Conservation (phyloP, 2,797 vertebrate genomes). For the Xenops minutus region DNA sequence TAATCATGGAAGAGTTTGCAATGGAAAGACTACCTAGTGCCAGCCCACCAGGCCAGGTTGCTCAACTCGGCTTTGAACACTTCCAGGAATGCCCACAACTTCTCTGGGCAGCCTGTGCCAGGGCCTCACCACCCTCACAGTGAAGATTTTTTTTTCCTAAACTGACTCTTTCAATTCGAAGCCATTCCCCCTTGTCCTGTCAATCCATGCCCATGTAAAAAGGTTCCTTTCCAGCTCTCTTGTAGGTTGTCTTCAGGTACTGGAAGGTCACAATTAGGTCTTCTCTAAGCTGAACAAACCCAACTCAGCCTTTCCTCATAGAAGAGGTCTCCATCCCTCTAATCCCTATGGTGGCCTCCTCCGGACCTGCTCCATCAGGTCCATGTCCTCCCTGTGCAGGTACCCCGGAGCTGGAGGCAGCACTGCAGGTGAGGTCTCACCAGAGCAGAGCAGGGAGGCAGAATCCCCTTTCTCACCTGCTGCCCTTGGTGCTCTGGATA, state of each 20-base stretch:
- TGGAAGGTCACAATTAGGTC: neutral
- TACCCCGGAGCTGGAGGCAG: neutral
- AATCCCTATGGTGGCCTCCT: neutral
- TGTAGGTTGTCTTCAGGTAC: neutral
- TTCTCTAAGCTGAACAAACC: neutral
- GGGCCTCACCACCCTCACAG: neutral
- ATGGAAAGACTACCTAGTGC: neutral
- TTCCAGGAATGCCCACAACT: neutral
- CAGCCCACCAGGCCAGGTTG: fast-evolving
- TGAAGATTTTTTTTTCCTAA: neutral
- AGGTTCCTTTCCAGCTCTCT: neutral
- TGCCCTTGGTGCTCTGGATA: neutral
- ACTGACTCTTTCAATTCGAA: neutral
- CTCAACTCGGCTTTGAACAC: neutral
- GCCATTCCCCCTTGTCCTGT: neutral
- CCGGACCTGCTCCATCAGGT: neutral
- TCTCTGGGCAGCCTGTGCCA: neutral
- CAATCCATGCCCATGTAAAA: too few relatives aligned
- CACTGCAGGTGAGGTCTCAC: neutral
- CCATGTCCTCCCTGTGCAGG: neutral
- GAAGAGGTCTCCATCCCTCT: neutral
- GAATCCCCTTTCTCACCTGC: neutral
- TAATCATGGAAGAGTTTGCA: neutral
- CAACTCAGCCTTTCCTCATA: neutral
- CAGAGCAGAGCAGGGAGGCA: neutral